Evolutionary conservation across 2,113 vertebrate species (phyloP).

Genomic region (Hemicordylus capensis): DNA sequence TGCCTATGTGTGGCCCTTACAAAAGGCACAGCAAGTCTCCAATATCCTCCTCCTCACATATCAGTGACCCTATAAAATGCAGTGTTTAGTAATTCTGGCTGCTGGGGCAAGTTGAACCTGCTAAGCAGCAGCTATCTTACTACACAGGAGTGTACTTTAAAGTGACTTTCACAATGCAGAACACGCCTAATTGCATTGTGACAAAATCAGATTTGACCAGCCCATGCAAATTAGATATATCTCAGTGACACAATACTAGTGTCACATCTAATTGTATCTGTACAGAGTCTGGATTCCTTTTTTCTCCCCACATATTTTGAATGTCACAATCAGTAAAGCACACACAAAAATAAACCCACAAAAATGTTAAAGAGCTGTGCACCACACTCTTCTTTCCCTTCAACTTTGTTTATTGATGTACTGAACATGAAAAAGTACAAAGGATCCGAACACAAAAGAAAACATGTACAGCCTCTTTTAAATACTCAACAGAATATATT

Average conservation of each 20-base stretch:
- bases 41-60: no score
- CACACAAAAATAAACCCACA: not conserved
- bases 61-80: not conserved
- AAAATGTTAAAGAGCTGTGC: constrained; percentile 58
- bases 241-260: no score
- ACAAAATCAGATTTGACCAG: not conserved
- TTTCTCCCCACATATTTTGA: not conserved
- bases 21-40: no score
- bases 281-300: not conserved
- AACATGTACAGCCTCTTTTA: constrained; percentile 98
- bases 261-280: no score
- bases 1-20: no score
- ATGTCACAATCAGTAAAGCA: not conserved
- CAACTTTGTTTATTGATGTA: constrained; percentile 99
- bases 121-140: not conserved
- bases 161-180: not conserved
- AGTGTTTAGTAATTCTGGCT: not conserved
- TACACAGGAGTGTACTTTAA: not conserved
- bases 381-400: constrained; percentile 85
- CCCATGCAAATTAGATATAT: not conserved
- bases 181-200: not conserved
- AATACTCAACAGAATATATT: constrained; percentile 96
- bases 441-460: constrained; percentile 98
- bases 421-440: constrained; percentile 98
- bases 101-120: not conserved